A percentile compares a stretch with the other conserved stretches of the same genome.
These are phyloP conservation scores for Lacerta bilineata DNA, from an alignment of 2,797 vertebrate species.

Conservation along the genomic window DNA sequence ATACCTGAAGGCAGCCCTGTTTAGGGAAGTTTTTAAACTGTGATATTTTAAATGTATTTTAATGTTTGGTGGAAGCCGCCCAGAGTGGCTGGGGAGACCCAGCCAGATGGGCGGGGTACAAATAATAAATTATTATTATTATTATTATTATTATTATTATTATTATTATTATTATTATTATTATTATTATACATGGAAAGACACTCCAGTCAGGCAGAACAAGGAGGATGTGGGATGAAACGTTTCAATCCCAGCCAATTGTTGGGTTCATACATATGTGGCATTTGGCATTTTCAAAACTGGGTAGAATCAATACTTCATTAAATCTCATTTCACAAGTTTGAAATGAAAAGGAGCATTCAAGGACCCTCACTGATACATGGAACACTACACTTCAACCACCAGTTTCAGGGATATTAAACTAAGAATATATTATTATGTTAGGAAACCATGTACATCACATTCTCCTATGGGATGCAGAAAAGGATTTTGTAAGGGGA, in stretches of 20 bases:
- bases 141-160: no score
- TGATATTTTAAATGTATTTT: no score
- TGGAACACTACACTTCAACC: background rate
- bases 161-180: no score
- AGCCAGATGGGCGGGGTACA: no score
- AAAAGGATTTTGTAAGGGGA: background rate
- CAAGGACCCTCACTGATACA: background rate
- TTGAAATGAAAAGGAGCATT: conserved; percentile 13
- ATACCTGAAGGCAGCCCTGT: no score
- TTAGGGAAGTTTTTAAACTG: no score
- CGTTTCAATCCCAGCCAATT: background rate
- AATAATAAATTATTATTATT: no score
- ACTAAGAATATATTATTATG: background rate
- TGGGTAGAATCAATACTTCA: background rate
- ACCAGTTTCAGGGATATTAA: background rate
- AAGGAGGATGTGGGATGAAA: background rate
- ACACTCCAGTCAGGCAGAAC: background rate
- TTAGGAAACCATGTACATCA: background rate
- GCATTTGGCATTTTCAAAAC: background rate
- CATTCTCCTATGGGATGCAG: background rate
- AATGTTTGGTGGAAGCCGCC: no score
- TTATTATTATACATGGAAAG: no score
- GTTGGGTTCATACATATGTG: background rate
- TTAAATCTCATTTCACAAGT: background rate
- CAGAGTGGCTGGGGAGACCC: no score